Evolutionary conservation across 2,888 invertebrate species (phyloP), one percentile per base, ranked within the genome.

Genomic region (Plebejus anna): DNA sequence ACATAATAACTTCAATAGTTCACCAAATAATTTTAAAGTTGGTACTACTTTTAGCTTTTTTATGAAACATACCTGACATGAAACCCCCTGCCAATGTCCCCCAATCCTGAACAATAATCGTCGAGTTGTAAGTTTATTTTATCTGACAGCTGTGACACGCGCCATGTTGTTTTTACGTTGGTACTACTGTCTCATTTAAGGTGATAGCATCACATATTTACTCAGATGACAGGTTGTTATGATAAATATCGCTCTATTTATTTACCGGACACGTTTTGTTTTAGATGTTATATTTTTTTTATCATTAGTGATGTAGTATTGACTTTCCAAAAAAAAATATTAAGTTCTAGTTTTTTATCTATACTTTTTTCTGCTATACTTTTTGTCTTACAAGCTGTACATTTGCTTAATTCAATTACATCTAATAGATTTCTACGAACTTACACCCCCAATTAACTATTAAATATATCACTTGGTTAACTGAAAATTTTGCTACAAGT

Each of bases 121-220:
- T 32, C 55, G 55, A 73, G 55, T 73, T 73, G 73, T 73, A 51
- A 55, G 73, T 73, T 73, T 73, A 73, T 73, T 73, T 73, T 73
- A 32, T 73, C 73, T 73, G 73, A 73, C 73, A 55, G 73, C 73
- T 51, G 28, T 72, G 72, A 72, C 51, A 55, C 51, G 51, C 55
- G 55, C 73, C 32, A 73, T 73, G 73, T 73, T 73, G 73, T 73
- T 73, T 73, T 32, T 51, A 73, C 51, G 73, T 73, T 55, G 73
- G 55, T 32, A 73, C 51, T 55, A 73, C 32, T 73, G 73, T 73
- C 73, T 73, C 73, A 73, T 73, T 73, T 55, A 28, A 51, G 47
- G 55, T 51, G 55, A 55, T 73, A 55, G 73, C 73, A 73, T 73
- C 73, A 72, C 51, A 73, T 73, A 55, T 73, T 73, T 73, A 55